A percentile compares a stretch with the other conserved stretches of the same genome.
Conservation (phyloP, 2,888 invertebrate species). For the Fabriciana adippe region DNA sequence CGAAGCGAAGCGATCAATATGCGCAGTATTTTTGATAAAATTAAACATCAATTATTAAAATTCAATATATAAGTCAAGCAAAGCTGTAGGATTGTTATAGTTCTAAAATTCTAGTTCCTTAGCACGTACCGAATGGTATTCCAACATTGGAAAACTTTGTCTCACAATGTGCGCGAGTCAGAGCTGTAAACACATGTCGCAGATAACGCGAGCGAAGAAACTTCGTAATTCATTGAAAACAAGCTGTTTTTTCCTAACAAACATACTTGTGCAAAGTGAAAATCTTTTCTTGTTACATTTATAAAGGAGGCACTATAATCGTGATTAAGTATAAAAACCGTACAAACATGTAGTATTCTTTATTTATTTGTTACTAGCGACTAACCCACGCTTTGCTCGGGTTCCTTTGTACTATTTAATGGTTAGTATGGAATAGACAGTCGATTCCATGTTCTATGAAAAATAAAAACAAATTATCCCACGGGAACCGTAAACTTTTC, state of each 20-base stretch:
- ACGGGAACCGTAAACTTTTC: too few relatives aligned
- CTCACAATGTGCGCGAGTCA: conserved; percentile 25
- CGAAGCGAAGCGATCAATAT: too few relatives aligned
- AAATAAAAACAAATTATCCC: too few relatives aligned
- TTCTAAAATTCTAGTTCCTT: neutral
- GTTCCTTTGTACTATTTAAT: too few relatives aligned
- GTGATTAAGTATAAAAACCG: neutral
- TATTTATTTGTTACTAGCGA: too few relatives aligned
- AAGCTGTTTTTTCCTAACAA: conserved; percentile 23
- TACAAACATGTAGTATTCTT: too few relatives aligned
- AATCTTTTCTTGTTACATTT: neutral
- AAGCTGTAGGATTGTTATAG: neutral
- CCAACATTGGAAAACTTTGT: conserved; percentile 37
- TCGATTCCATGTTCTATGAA: too few relatives aligned
- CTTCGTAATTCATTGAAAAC: conserved; percentile 32
- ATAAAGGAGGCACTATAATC: neutral
- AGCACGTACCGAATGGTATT: conserved; percentile 25
- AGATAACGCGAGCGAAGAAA: conserved; percentile 31
- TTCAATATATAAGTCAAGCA: neutral
- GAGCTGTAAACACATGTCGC: conserved; percentile 37
- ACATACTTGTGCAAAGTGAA: neutral
- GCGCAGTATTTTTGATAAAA: too few relatives aligned
- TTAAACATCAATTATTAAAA: neutral
- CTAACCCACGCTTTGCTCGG: too few relatives aligned
- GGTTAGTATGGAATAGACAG: too few relatives aligned